Evolutionary conservation across 2,888 invertebrate genomes (phyloP).

Genomic region (Pollenia amentaria): DNA sequence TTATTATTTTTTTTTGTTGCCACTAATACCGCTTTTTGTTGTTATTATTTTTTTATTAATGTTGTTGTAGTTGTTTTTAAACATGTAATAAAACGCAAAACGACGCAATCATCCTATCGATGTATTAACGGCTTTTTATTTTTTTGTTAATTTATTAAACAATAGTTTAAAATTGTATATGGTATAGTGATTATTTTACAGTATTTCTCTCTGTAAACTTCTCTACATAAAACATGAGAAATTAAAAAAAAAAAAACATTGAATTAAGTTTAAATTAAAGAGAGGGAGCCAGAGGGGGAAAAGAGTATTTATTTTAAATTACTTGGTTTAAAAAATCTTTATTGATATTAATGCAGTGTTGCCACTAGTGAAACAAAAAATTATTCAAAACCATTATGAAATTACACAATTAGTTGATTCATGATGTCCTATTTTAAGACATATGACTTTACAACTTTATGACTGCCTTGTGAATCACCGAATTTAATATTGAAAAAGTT

Average conservation of each 20-base stretch:
- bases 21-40: slow-evolving; percentile 22
- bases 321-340: slow-evolving; percentile 7
- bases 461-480: too few species aligned
- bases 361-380: too few species aligned
- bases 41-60: slow-evolving; percentile 20
- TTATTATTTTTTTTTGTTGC: slow-evolving; percentile 14
- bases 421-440: too few species aligned
- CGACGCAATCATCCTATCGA: slow-evolving; percentile 57
- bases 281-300: background rate
- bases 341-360: background rate
- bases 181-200: slow-evolving; percentile 18
- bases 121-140: slow-evolving; percentile 37
- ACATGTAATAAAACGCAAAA: slow-evolving; percentile 62
- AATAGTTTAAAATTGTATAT: slow-evolving; percentile 47
- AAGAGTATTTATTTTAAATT: background rate
- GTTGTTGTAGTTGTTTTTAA: slow-evolving; percentile 26
- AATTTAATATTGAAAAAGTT: too few species aligned
- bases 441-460: too few species aligned
- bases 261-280: background rate
- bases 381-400: background rate
- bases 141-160: slow-evolving; percentile 45
- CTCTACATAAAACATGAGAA: slow-evolving; percentile 16
- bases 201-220: slow-evolving; percentile 6
- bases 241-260: background rate
- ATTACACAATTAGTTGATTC: too few species aligned